Percentiles rank a stretch among this genome's conserved stretches.
phyloP scores from a whole-genome alignment of 2,888 invertebrate genomes.

The Morinoia aosen region DNA sequence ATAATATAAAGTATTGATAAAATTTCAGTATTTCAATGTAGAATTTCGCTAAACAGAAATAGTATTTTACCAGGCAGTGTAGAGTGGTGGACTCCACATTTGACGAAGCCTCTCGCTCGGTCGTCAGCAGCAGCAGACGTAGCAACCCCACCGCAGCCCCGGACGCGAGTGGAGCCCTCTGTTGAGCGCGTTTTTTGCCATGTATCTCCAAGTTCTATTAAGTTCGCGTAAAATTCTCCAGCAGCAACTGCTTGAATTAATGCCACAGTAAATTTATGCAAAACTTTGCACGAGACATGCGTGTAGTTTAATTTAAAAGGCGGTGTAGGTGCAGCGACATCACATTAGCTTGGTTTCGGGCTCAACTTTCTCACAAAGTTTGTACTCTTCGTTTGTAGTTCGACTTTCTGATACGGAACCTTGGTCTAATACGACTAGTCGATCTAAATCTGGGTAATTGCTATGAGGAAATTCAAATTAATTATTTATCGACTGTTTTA shows the following conservation, averaged over 20 bases:
- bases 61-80: too few species aligned
- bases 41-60: too few species aligned
- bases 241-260: conserved; percentile 42
- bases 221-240: neutral
- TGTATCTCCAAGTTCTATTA: neutral
- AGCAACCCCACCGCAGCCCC: neutral
- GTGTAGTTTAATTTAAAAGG: neutral
- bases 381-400: neutral
- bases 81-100: neutral
- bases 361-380: neutral
- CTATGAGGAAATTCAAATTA: neutral
- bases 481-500: neutral
- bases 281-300: conserved; percentile 18
- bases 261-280: conserved; percentile 37
- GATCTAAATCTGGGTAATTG: neutral
- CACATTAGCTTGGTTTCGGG: neutral
- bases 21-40: too few species aligned
- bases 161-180: neutral
- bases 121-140: neutral
- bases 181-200: neutral
- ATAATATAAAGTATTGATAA: too few species aligned
- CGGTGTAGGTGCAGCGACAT: neutral
- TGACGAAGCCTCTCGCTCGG: neutral
- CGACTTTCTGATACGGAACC: neutral
- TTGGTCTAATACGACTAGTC: neutral